These are phyloP conservation scores for Diplodus sargus DNA, from an alignment of 2,797 vertebrate species.

Conservation along the genomic window DNA sequence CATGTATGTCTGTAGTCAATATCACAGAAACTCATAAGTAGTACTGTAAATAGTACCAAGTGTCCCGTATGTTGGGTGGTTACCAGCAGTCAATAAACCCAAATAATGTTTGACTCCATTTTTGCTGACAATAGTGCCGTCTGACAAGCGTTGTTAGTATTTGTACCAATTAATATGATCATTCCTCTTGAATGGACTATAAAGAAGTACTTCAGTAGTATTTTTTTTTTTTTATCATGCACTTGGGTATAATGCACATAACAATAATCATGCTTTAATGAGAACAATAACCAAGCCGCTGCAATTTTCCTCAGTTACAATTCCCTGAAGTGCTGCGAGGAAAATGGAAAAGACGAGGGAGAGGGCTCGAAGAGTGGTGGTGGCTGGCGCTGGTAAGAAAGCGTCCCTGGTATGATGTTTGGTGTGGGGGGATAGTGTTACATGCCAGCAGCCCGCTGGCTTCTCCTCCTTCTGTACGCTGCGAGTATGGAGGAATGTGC, in stretches of 20 bases:
- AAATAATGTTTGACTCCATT: background rate
- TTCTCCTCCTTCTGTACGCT: slow-evolving; percentile 69
- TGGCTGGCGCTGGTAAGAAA: slow-evolving; percentile 64
- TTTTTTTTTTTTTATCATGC: background rate
- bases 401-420: slow-evolving; percentile 71
- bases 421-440: slow-evolving; percentile 73
- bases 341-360: slow-evolving; percentile 44
- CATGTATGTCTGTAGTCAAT: background rate
- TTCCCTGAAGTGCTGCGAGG: slow-evolving; percentile 20
- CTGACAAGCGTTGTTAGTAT: background rate
- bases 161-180: background rate
- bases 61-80: background rate
- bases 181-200: slow-evolving; percentile 8
- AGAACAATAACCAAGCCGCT: slow-evolving; percentile 12
- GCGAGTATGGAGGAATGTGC: slow-evolving; percentile 75
- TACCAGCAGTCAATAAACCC: slow-evolving; percentile 1
- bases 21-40: background rate
- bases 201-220: background rate
- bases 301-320: slow-evolving; percentile 17
- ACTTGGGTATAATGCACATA: background rate
- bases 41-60: background rate
- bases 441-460: slow-evolving; percentile 74
- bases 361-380: slow-evolving; percentile 42
- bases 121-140: background rate
- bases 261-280: slow-evolving; percentile 9